These are phyloP conservation scores for Brevimyrus niger DNA, from an alignment of 2,113 vertebrate species.

Conservation along the genomic window DNA sequence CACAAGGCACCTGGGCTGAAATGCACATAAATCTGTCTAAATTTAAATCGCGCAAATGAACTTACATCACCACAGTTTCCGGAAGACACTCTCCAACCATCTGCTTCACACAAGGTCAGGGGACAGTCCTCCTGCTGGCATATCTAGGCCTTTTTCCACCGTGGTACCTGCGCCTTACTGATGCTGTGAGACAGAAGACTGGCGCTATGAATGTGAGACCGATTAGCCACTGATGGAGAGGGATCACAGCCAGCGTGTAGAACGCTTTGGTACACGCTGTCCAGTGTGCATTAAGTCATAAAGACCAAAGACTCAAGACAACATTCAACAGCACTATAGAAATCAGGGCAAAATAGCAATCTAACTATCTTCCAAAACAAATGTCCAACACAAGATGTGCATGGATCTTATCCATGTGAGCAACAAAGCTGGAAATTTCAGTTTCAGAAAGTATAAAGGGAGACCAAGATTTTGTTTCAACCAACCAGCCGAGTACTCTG, in stretches of 20 bases:
- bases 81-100: not conserved
- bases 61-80: not conserved
- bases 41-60: not conserved
- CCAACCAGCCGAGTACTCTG: not conserved
- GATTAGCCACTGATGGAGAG: not conserved
- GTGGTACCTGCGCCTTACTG: not conserved
- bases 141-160: not conserved
- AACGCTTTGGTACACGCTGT: not conserved
- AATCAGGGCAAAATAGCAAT: not conserved
- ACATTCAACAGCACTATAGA: not conserved
- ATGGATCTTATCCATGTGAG: not conserved
- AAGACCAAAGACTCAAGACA: not conserved
- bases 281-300: not conserved
- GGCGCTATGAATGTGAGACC: not conserved
- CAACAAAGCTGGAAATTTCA: not conserved
- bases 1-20: constrained; percentile 3
- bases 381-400: not conserved
- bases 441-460: not conserved
- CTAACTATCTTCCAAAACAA: not conserved
- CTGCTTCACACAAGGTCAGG: not conserved
- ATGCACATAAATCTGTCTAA: not conserved
- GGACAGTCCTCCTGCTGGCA: not conserved
- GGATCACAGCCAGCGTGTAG: not conserved
- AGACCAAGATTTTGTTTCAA: not conserved
- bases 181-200: not conserved